Evolutionary conservation across 2,888 invertebrate genomes (phyloP).

Genomic region (Hyposoter didymator): DNA sequence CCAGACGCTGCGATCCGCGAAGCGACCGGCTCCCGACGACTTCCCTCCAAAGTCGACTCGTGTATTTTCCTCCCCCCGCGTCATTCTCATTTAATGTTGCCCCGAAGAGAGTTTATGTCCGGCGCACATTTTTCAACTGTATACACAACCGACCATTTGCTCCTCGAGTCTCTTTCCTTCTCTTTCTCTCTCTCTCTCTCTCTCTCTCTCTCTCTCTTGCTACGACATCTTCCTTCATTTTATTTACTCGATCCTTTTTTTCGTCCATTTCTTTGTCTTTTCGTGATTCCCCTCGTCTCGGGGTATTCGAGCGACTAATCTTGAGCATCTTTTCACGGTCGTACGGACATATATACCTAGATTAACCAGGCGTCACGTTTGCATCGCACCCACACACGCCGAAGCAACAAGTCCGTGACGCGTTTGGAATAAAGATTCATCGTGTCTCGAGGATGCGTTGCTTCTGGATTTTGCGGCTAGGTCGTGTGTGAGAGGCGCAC

Average conservation of each 20-base stretch:
- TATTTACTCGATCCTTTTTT: conserved; percentile 3
- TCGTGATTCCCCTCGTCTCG: conserved; percentile 13
- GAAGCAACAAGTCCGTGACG: conserved; percentile 32
- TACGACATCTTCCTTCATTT: conserved; percentile 4
- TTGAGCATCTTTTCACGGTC: conserved; percentile 36
- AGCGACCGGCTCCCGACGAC: conserved; percentile 27
- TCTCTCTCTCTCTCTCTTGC: neutral
- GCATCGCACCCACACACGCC: conserved; percentile 13
- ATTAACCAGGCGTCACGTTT: conserved; percentile 42
- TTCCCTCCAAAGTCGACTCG: conserved; percentile 34
- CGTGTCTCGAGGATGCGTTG: conserved; percentile 39
- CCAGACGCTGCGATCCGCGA: neutral
- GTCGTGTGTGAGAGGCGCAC: conserved; percentile 8
- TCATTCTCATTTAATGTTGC: conserved; percentile 53
- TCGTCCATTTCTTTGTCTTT: neutral
- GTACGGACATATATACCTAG: conserved; percentile 24
- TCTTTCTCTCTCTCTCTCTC: neutral
- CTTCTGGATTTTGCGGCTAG: conserved; percentile 30
- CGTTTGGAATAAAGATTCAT: conserved; percentile 58
- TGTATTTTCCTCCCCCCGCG: conserved; percentile 21
- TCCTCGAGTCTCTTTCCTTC: neutral
- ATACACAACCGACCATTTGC: conserved; percentile 26
- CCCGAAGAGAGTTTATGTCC: conserved; percentile 49
- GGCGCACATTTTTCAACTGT: conserved; percentile 49
- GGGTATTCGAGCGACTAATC: conserved; percentile 14